Evolutionary conservation across 1,140 invertebrate genomes (phyloP).

Genomic region (Ceratosolen fusciceps): DNA sequence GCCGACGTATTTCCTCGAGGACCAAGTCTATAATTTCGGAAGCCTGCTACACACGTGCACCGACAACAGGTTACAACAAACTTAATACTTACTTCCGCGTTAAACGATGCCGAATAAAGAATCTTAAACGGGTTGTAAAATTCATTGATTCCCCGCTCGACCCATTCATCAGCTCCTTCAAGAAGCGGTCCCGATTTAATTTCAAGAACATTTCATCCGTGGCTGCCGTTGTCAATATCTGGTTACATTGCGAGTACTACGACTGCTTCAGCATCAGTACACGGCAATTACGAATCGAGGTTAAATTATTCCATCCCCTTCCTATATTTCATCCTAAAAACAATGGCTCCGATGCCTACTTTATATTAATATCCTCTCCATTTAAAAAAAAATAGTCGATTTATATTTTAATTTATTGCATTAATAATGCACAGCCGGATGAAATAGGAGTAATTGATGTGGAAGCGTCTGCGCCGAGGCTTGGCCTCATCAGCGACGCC

Average conservation of each 20-base stretch:
- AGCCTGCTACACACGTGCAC: slow-evolving; percentile 51
- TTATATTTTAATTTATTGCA: too few relatives aligned
- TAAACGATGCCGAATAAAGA: too few relatives aligned
- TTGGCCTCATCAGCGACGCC: slow-evolving; percentile 49
- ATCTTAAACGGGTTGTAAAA: too few relatives aligned
- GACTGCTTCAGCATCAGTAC: slow-evolving; percentile 52
- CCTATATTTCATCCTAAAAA: too few relatives aligned
- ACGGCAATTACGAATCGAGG: slow-evolving; percentile 49
- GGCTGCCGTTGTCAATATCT: slow-evolving; percentile 51
- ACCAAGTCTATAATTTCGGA: slow-evolving; percentile 59
- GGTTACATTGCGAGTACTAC: slow-evolving; percentile 43
- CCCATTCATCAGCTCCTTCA: slow-evolving; percentile 35
- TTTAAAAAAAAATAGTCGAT: too few relatives aligned
- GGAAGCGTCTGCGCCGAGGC: slow-evolving; percentile 50
- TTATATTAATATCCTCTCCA: too few relatives aligned
- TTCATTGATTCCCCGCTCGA: too few relatives aligned
- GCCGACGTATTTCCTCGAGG: slow-evolving; percentile 57
- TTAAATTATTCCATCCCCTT: slow-evolving; percentile 31
- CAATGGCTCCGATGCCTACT: too few relatives aligned
- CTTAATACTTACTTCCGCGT: background rate
- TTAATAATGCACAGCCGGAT: slow-evolving; percentile 34
- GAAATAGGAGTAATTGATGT: slow-evolving; percentile 51
- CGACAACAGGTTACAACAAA: slow-evolving; percentile 52
- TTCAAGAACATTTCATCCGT: slow-evolving; percentile 59
- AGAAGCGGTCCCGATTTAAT: slow-evolving; percentile 52